Evolutionary conservation across 2,888 invertebrate species (phyloP), one percentile per base, ranked within the genome.

Genomic region (Megaustenia siamemsis): DNA sequence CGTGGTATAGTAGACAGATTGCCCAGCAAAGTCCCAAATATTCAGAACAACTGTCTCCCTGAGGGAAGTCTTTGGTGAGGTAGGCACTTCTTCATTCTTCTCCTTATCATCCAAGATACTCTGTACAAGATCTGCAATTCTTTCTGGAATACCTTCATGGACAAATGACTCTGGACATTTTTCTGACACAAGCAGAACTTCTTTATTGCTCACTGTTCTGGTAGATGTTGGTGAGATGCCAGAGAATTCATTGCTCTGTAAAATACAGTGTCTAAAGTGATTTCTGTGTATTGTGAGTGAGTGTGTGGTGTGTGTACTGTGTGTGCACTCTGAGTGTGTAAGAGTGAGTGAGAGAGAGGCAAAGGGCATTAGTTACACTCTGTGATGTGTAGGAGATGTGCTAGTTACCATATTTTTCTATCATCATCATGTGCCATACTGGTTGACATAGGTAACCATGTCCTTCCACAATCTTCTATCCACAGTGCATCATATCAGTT

Each of bases 21-120:
- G 92, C 24, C 94, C 94, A 38, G 93, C 92, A 87, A 93, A 93
- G 86, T 94, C 94, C 93, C 93, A 93, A 43, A 93, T 92, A 88
- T 93, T 91, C 63, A 93, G 87, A 60, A 90, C 89, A 45, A 93
- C 90, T 71, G 90, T 89, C 38, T 88, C 68, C 0, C 32, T 79
- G 8, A 32, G 28, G 21, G 43, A 68, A 28, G 66, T 73, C 15
- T 71, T 56, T 12, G 8, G 43, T 5, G 69, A 24, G 10, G 75
- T 63, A 43, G 56, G 79, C 45, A 85, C 88, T 84, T 82, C 24
- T 24, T 45, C n/a, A 24, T 32, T 66, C 35, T 24, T 77, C 43
- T 83, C 77, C 81, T 87, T 87, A 49, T 90, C 86, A 35, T 90
- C 89, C 35, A 93, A 86, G 89, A 92, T 89, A 82, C 91, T 89